Base-by-base conservation (phyloP, 1,140 invertebrate genomes). In the Drosophila sp. region DNA sequence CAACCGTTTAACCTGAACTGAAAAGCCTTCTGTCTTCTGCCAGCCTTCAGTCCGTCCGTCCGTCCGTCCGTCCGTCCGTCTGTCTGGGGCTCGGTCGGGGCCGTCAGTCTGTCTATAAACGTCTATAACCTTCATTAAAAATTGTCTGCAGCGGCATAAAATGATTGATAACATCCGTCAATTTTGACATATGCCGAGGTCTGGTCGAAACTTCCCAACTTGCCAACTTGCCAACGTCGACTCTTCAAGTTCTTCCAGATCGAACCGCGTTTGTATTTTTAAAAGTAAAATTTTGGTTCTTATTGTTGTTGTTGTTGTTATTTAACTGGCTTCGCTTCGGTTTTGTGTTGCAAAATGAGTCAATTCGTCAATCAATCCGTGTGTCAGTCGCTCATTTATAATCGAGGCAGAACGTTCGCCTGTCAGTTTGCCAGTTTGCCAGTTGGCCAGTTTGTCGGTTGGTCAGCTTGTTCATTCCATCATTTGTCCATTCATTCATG, bases 91-190 rank as follows among this genome's bases (percentile, higher is more conserved):
- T 25, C 34, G 9, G 34, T 53, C 38, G 4, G 61, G 38, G 27
- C 69, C 29, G 62, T 66, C 43, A 38, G 59, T 75, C 76, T 73
- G 80, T 78, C 78, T 87, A 87, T 78, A 87, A 86, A 79, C 83
- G 83, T 86, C 78, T 78, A 86, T 86, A 87, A 87, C 82, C 78
- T 86, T 86, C 82, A 86, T 86, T 86, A 86, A 86, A 86, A 86
- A 86, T 87, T 78, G 82, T 86, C 82, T 86, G 82, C 82, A 86
- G 82, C 82, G 83, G 82, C 82, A 89, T 76, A 72, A 87, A 87
- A 87, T 90, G 86, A 90, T 90, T 90, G 82, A 90, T 90, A 90
- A 90, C 86, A 90, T 90, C 86, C 86, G 86, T 90, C 81, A 87
- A 90, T 86, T 84, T 86, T 89, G 83, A 89, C 83, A 89, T 89